Conservation (phyloP, 2,113 vertebrate genomes). For the Callipepla squamata region DNA sequence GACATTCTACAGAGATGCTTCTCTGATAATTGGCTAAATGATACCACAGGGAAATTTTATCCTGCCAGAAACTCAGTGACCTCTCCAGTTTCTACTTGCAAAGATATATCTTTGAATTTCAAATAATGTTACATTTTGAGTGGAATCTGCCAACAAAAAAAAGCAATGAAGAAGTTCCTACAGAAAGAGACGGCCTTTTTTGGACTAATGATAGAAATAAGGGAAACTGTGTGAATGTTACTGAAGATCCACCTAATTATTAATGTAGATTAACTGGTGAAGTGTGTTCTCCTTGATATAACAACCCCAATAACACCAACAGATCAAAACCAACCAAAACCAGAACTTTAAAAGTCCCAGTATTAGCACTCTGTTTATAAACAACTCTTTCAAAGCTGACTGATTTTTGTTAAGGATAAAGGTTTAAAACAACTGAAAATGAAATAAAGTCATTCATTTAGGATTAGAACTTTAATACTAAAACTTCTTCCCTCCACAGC, state of each 20-base stretch:
- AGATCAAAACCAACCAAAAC: not conserved
- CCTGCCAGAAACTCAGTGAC: not conserved
- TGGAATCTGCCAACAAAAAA: not conserved
- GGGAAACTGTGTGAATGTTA: not conserved
- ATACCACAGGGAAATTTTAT: not conserved
- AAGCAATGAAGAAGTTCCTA: not conserved
- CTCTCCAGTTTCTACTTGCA: not conserved
- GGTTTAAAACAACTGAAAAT: not conserved
- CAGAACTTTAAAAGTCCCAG: not conserved
- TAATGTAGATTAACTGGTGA: not conserved
- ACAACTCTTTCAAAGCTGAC: not conserved
- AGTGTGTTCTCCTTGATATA: not conserved
- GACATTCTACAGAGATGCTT: not conserved
- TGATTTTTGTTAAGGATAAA: not conserved
- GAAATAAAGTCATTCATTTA: not conserved
- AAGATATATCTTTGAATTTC: not conserved
- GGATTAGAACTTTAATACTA: not conserved
- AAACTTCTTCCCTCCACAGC: not conserved
- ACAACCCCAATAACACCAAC: not conserved
- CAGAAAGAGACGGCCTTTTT: not conserved
- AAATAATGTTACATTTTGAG: not conserved
- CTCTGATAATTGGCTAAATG: not conserved
- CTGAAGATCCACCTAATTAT: not conserved
- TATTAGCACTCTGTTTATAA: not conserved
- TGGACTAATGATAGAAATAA: accelerated